Conservation (phyloP, 2,797 vertebrate species). For the Microhierax caerulescens region DNA sequence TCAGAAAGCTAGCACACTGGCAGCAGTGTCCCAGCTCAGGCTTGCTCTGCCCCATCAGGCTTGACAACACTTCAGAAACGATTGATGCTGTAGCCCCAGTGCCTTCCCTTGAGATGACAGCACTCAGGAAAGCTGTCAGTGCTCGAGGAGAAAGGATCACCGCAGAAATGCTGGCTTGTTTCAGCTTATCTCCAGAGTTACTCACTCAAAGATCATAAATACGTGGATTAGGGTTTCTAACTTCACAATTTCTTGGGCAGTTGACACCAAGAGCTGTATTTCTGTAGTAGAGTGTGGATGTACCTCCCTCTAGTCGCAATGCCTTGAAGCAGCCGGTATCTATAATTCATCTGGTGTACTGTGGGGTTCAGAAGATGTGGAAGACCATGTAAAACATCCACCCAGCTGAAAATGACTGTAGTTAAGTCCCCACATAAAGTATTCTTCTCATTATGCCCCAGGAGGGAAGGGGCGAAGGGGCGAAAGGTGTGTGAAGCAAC, state of each 20-base stretch:
- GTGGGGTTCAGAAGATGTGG: background rate
- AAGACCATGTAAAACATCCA: background rate
- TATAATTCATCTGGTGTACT: background rate
- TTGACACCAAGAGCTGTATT: background rate
- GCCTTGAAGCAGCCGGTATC: background rate
- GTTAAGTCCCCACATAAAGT: background rate
- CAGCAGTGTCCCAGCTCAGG: background rate
- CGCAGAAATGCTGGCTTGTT: background rate
- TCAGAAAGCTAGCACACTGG: background rate
- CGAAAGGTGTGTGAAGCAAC: background rate
- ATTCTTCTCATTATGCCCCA: background rate
- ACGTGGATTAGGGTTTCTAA: background rate
- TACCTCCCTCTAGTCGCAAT: background rate
- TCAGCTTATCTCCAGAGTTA: background rate
- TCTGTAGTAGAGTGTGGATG: background rate
- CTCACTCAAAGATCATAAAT: background rate
- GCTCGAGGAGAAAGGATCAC: background rate
- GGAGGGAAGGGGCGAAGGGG: background rate
- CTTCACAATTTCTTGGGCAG: background rate
- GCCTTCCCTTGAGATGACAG: background rate
- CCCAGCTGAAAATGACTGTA: background rate
- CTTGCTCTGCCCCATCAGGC: background rate
- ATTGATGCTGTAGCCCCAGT: background rate
- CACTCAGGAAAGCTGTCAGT: constrained; percentile 1
- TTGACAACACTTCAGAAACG: background rate